Percentiles rank a stretch among this genome's conserved stretches.
Conservation (phyloP, 2,113 vertebrate species). For the Alethe castanea region DNA sequence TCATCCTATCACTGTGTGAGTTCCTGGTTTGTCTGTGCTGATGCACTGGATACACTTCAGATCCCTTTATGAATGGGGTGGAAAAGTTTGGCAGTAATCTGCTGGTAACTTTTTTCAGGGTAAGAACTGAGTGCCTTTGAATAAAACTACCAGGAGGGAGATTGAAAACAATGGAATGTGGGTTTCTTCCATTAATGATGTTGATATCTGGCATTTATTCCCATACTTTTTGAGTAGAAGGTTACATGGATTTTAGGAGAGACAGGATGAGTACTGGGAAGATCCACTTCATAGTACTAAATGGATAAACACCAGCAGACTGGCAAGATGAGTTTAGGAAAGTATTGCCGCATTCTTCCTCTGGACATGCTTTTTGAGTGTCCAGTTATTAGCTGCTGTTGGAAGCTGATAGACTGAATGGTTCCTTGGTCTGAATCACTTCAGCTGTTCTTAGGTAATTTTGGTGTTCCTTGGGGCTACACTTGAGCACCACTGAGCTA, state of each 20-base stretch:
- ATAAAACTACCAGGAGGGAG: background rate
- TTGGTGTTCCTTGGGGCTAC: background rate
- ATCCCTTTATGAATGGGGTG: background rate
- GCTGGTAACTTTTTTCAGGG: background rate
- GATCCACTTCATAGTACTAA: too few species aligned
- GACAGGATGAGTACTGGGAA: background rate
- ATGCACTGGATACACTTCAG: background rate
- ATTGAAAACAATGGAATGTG: background rate
- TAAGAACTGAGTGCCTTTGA: background rate
- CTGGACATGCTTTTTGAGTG: rapidly evolving
- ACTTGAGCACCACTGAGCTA: background rate
- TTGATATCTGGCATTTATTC: background rate
- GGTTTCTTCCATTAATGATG: background rate
- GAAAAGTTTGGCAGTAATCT: background rate
- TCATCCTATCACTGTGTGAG: background rate
- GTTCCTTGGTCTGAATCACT: background rate
- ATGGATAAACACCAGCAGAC: background rate
- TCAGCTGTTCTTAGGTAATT: background rate
- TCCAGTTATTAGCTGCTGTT: background rate
- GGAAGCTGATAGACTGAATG: background rate
- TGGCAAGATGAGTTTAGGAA: background rate
- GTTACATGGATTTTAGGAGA: background rate
- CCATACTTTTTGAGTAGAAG: background rate
- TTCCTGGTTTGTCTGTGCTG: background rate
- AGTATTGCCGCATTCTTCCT: background rate